These are phyloP conservation scores for Microtus pennsylvanicus DNA, from an alignment of 2,113 vertebrate genomes.

Conservation along the genomic window DNA sequence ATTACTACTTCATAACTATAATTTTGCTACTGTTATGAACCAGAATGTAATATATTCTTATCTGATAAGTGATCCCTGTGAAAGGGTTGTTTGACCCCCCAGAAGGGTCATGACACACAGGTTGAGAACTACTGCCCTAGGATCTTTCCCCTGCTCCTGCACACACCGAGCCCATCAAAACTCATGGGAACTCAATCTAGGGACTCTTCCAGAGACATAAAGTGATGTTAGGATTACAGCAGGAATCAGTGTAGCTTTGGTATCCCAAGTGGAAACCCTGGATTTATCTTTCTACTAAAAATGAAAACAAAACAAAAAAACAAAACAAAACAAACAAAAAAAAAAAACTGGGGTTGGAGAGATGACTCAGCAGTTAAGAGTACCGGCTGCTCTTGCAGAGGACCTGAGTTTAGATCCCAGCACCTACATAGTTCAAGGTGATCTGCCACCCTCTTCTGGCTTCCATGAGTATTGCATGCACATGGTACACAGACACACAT, in stretches of 20 bases:
- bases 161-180: not conserved
- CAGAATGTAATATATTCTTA: not conserved
- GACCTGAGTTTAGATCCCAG: not conserved
- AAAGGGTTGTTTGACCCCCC: not conserved
- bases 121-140: not conserved
- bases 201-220: not conserved
- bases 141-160: not conserved
- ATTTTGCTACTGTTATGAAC: not conserved
- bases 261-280: not conserved
- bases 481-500: not conserved
- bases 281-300: not conserved
- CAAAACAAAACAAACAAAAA: no score
- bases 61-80: not conserved
- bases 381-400: not conserved
- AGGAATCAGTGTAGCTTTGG: not conserved
- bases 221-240: not conserved
- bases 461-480: not conserved
- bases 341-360: not conserved
- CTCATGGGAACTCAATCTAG: not conserved
- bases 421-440: not conserved
- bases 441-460: not conserved
- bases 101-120: not conserved
- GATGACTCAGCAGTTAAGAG: not conserved
- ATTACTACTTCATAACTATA: not conserved
- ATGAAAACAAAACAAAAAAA: not conserved